These are phyloP conservation scores for Grammomys surdaster DNA, from an alignment of 2,113 vertebrate genomes.

Conservation along the genomic window DNA sequence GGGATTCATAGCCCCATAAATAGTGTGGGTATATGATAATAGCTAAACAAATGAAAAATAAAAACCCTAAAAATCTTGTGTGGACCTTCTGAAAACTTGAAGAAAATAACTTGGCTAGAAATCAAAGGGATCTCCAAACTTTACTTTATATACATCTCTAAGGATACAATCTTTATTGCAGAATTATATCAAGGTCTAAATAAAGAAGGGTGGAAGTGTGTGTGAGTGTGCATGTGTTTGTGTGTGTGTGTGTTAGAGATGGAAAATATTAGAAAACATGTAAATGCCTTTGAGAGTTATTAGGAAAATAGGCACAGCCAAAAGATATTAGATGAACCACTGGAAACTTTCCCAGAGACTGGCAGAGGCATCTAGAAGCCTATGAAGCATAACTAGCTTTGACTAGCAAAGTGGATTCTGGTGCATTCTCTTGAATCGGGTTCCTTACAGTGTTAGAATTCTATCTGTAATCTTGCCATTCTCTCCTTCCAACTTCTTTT, in stretches of 20 bases:
- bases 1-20: background rate
- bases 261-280: background rate
- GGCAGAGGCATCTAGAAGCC: background rate
- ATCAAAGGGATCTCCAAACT: background rate
- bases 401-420: background rate
- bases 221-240: background rate
- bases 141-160: background rate
- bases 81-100: background rate
- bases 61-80: background rate
- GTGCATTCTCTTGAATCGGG: accelerated
- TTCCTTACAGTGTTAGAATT: background rate
- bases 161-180: background rate
- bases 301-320: background rate
- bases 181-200: background rate
- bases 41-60: background rate
- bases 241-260: background rate
- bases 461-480: background rate
- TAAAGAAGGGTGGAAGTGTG: background rate
- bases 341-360: background rate
- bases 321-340: background rate
- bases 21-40: background rate
- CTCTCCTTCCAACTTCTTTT: background rate
- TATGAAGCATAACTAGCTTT: background rate
- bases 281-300: background rate
- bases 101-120: background rate